Evolutionary conservation across 2,797 vertebrate genomes (phyloP).

Genomic region (Pseudocheirus occidentalis): DNA sequence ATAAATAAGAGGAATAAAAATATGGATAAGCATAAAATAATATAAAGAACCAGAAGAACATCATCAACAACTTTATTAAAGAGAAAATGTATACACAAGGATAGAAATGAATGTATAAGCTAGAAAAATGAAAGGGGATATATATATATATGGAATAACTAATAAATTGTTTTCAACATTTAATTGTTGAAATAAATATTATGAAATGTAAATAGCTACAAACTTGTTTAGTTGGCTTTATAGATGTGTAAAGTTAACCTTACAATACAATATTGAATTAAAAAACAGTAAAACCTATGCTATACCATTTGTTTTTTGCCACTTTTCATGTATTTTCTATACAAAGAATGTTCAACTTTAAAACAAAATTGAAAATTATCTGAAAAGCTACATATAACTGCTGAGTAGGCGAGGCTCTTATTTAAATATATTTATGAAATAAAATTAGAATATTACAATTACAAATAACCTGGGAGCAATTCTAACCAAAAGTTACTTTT

Average conservation of each 20-base stretch:
- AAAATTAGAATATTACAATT: constrained; percentile 33
- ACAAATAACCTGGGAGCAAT: neutral
- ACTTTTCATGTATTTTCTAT: neutral
- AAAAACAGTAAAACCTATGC: neutral
- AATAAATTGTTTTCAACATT: neutral
- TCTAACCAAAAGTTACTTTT: constrained; percentile 19
- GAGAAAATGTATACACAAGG: neutral
- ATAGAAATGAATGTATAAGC: neutral
- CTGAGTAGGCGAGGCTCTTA: neutral
- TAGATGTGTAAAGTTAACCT: neutral
- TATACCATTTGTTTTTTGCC: neutral
- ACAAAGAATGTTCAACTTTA: neutral
- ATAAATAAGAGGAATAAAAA: neutral
- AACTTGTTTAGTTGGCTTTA: neutral
- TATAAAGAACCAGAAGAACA: neutral
- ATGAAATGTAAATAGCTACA: neutral
- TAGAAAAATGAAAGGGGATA: neutral
- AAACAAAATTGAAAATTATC: neutral
- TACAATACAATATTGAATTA: neutral
- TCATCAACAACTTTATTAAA: neutral
- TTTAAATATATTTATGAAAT: neutral
- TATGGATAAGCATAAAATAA: neutral
- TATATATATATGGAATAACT: neutral
- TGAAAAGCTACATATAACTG: neutral
- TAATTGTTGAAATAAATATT: neutral